Evolutionary conservation across 2,797 vertebrate genomes (phyloP), one percentile per base, ranked within the genome.

Genomic region (Poeciliopsis turneri): DNA sequence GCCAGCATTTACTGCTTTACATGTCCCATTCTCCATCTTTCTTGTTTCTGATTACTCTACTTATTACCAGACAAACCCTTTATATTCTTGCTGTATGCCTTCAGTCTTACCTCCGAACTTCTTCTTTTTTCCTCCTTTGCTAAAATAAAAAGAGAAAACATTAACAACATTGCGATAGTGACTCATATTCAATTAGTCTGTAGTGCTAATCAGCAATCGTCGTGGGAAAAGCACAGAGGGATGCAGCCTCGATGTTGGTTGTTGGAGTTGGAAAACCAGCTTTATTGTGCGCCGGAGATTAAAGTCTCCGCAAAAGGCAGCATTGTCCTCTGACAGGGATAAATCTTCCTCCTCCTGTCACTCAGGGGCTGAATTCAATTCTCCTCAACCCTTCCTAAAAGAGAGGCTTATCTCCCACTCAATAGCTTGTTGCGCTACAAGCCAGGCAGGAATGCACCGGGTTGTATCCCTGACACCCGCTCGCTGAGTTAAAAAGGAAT

Each of bases 301-400:
- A 99, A 97, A 97, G 97, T 96, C 94, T 86, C 96, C 96, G 96
- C 36, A 97, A 98, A 96, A 92, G 95, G 94, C 97, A 88, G 96
- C 95, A 98, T 99, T 99, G 98, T 99, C 97, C 96, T 86, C 92
- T 86, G 92, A 91, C 90, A 79, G 91, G 98, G 98, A 98, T 98
- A 98, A 99, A 97, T 98, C 98, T 97, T 97, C 97, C 96, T 95
- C 97, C 98, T 93, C 92, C 93, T 97, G 98, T 99, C 98, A 99
- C 96, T 99, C 98, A 99, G 96, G 95, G 94, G 89, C 96, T 97
- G 97, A 97, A 98, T 98, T 98, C 97, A 98, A 97, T 97, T 97
- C 97, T 96, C 96, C 95, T 91, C 89, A 86, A 90, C 91, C 92
- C 87, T 96, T 97, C 97, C 97, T 97, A 97, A 98, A 95, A 98